Base-by-base conservation (phyloP, 2,113 vertebrate genomes). In the Delphinus delphis region DNA sequence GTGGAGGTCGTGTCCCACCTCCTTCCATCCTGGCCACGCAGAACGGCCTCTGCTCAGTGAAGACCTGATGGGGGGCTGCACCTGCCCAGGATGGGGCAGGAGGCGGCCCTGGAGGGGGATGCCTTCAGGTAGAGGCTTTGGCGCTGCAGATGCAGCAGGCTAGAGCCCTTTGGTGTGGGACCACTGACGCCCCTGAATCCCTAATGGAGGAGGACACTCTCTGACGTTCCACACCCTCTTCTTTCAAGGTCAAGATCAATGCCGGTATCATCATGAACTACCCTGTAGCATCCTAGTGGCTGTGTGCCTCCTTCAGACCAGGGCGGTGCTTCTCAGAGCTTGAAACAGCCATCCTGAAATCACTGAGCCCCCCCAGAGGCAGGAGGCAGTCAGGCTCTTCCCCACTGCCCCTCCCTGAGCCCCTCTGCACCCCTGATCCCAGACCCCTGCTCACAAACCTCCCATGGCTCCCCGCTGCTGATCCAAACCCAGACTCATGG, bases 1-100 rank as follows among this genome's bases (percentile, higher is more conserved):
- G 10, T 5, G 6, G 28, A 21, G 31, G 53, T 31, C 23, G 3
- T 17, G 21, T 21, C 20, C n/a, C 9, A 0, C 26, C 33, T 44
- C 74, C 73, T 26, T 62, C 70, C 58, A 6, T 21, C 21, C 58
- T 0, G 21, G 73, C 50, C 20, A 8, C 6, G 6, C 2, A 1
- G 41, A 26, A 23, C 0, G 7, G 18, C 33, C 36, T 41, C 67
- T 50, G 26, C 36, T n/a, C 76, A 25, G 44, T 0, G 3, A 8
- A 41, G 36, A n/a, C 14, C 73, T 13, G 33, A 6, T 1, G 8
- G 14, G 28, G 62, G 1, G 2, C 63, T 2, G 6, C 25, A 10
- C 53, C 65, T 20, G 5, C 8, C 25, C 25, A 28, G 38, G 33
- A 3, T 5, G 4, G 33, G 20, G 23, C 6, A 31, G 47, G 25